Evolutionary conservation across 2,797 vertebrate species (phyloP).

Genomic region (Anguilla marmorata): DNA sequence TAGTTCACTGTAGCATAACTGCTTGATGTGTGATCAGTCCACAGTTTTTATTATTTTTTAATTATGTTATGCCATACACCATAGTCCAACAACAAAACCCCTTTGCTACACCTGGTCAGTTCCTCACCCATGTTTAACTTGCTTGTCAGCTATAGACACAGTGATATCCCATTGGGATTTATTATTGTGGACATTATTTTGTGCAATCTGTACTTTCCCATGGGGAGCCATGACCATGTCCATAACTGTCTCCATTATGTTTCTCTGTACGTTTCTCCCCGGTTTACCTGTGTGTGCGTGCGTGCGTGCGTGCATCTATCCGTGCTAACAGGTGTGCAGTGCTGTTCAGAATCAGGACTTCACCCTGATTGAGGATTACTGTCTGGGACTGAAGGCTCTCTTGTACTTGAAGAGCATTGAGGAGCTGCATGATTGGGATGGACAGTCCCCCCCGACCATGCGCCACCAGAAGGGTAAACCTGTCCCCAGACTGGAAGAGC

Average conservation of each 20-base stretch:
- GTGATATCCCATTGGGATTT: not conserved
- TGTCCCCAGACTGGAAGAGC: constrained; percentile 64
- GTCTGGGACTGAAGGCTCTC: constrained; percentile 75
- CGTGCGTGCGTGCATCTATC: constrained; percentile 75
- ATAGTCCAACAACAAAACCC: not conserved
- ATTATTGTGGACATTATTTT: constrained; percentile 7
- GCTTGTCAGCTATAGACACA: constrained; percentile 12
- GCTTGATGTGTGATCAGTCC: not conserved
- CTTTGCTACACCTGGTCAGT: not conserved
- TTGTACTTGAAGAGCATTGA: constrained; percentile 81
- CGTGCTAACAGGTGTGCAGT: constrained; percentile 75
- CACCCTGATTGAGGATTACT: constrained; percentile 83
- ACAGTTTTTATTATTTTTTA: not conserved
- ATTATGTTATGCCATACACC: not conserved
- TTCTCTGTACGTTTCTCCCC: not conserved
- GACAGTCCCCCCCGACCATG: constrained; percentile 74
- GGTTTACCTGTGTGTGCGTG: not conserved
- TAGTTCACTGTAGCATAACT: not conserved
- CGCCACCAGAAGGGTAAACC: constrained; percentile 79
- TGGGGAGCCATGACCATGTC: not conserved
- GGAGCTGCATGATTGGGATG: constrained; percentile 74
- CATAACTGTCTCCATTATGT: constrained; percentile 18
- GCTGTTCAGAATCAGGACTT: constrained; percentile 74
- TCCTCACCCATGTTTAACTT: not conserved
- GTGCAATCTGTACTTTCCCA: constrained; percentile 12